Percentiles rank a stretch among this genome's conserved stretches.
Conservation (phyloP, 2,113 vertebrate genomes). For the Montifringilla adamsi region DNA sequence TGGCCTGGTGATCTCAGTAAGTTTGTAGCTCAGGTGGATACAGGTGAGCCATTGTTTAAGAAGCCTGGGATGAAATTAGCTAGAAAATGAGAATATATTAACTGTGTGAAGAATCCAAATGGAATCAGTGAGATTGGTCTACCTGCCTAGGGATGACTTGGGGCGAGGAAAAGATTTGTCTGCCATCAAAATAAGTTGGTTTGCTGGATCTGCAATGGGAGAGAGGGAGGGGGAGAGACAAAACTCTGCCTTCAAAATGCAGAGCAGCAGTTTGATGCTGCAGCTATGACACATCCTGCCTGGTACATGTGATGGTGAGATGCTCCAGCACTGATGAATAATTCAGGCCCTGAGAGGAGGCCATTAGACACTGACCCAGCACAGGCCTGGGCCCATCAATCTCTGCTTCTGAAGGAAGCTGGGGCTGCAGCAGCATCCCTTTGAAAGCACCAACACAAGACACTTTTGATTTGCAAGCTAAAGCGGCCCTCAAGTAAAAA, state of each 20-base stretch:
- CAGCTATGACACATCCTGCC: background rate
- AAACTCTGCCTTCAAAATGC: background rate
- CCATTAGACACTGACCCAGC: conserved; percentile 69
- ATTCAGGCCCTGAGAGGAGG: conserved; percentile 63
- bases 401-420: conserved; percentile 61
- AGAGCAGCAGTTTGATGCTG: background rate
- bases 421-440: conserved; percentile 28
- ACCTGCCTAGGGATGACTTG: background rate
- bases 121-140: background rate
- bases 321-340: conserved; percentile 67
- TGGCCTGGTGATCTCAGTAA: background rate
- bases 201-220: background rate
- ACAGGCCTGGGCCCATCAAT: conserved; percentile 62
- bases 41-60: background rate
- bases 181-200: background rate
- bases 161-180: background rate
- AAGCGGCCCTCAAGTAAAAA: conserved; percentile 60
- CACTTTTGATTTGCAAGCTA: conserved; percentile 70
- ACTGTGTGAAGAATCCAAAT: background rate
- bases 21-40: background rate
- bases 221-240: background rate
- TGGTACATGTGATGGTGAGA: conserved; percentile 14
- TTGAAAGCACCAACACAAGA: conserved; percentile 24
- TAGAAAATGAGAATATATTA: background rate
- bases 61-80: background rate